Evolutionary conservation across 2,797 vertebrate genomes (phyloP), one percentile per base, ranked within the genome.

Genomic region (Smutsia temminckii): DNA sequence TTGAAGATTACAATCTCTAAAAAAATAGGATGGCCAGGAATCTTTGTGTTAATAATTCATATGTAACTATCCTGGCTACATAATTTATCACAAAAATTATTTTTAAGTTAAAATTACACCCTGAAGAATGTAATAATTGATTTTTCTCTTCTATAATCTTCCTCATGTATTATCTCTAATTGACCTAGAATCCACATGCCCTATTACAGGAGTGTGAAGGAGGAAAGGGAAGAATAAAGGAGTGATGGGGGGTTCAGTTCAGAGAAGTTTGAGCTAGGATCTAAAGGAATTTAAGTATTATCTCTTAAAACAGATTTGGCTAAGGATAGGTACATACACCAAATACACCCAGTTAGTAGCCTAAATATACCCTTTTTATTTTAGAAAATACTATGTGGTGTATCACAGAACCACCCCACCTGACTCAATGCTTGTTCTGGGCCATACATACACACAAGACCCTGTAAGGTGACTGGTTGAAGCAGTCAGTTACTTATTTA

Each of bases 51-150:
- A 96, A 85, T 90, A 83, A 84, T 84, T 93, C 46, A 84, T 40
- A 64, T 57, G 3, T 64, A 74, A 89, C 34, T 96, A 34, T 81
- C 79, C 79, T 85, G 46, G 49, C 20, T 94, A 42, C 5, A 34
- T 77, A 91, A 95, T 81, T 85, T 80, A 85, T 92, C 32, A 84
- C 84, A 46, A 87, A 46, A 84, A 66, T 86, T 8, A 53, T 75
- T 88, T 94, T 92, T 81, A 90, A 83, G 40, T 91, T 92, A 94
- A 85, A 95, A 75, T 87, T 93, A 57, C 16, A 77, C 42, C 61
- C 16, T 72, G 13, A 91, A 93, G n/a, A 94, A 66, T 94, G 23
- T n/a, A 78, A 66, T 93, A 92, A 79, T 79, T 92, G 59, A 74
- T 90, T 85, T 88, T 96, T 91, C 66, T 96, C 32, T 85, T 46